Evolutionary conservation across 2,888 invertebrate species (phyloP).

Genomic region (Philopedon plagiatum): DNA sequence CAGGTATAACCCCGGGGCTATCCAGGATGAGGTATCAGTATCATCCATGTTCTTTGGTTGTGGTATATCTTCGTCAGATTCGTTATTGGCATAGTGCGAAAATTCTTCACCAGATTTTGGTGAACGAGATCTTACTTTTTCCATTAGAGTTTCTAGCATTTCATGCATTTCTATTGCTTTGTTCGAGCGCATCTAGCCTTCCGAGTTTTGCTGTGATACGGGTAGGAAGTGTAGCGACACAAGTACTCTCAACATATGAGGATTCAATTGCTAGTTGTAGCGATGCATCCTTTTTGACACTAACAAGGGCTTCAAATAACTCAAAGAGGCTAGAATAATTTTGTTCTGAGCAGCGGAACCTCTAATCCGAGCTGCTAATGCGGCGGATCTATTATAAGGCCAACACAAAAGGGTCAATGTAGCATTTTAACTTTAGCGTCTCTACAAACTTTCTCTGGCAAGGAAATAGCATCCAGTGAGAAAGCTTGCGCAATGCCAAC

Average conservation of each 20-base stretch:
- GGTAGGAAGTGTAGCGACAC: neutral
- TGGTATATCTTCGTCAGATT: no score
- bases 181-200: no score
- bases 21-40: no score
- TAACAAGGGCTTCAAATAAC: conserved; percentile 51
- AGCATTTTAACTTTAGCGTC: neutral
- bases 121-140: no score
- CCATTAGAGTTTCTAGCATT: no score
- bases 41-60: no score
- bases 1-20: no score
- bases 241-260: neutral
- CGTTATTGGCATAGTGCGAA: no score
- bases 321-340: conserved; percentile 47
- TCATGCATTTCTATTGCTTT: no score
- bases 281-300: conserved; percentile 44
- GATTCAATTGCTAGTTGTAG: neutral
- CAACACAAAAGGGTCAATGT: conserved; percentile 54
- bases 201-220: no score
- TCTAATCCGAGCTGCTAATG: conserved; percentile 50
- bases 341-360: conserved; percentile 54
- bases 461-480: neutral
- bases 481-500: conserved; percentile 49
- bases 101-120: no score
- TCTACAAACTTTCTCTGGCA: neutral
- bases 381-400: conserved; percentile 45